phyloP scores from a whole-genome alignment of 2,113 vertebrate species.

The Aramus guarauna region DNA sequence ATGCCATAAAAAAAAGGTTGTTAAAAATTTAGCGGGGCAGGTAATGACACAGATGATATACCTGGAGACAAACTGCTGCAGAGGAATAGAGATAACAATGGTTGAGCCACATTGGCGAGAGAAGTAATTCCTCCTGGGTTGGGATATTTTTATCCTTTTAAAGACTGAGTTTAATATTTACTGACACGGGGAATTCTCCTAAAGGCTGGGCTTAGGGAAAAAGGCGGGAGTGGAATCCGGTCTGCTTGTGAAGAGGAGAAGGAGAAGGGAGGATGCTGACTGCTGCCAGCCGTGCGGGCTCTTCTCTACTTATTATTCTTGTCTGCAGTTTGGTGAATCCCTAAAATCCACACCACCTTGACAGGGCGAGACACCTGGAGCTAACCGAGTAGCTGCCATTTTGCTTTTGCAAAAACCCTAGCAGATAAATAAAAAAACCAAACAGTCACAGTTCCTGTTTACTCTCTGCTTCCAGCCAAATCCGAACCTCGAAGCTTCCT shows the following conservation, averaged over 20 bases:
- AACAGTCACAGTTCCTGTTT: neutral
- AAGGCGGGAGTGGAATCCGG: neutral
- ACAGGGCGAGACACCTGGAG: neutral
- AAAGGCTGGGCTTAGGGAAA: neutral
- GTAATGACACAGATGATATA: neutral
- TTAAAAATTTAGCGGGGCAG: neutral
- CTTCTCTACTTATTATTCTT: neutral
- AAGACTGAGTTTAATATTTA: neutral
- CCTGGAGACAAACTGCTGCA: neutral
- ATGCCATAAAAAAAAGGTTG: neutral
- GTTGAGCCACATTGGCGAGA: neutral
- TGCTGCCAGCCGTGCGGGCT: neutral
- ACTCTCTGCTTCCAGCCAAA: neutral
- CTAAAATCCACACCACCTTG: neutral
- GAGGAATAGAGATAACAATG: neutral
- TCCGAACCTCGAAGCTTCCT: neutral
- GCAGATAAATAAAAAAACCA: neutral
- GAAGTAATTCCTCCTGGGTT: neutral
- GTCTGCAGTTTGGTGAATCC: neutral
- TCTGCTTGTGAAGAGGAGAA: neutral
- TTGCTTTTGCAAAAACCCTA: neutral
- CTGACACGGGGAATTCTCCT: neutral
- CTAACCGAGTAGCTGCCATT: accelerated
- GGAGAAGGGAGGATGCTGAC: neutral
- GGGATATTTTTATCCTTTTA: neutral